Conservation (phyloP, 2,888 invertebrate genomes). For the Aspidiotus rigidus region DNA sequence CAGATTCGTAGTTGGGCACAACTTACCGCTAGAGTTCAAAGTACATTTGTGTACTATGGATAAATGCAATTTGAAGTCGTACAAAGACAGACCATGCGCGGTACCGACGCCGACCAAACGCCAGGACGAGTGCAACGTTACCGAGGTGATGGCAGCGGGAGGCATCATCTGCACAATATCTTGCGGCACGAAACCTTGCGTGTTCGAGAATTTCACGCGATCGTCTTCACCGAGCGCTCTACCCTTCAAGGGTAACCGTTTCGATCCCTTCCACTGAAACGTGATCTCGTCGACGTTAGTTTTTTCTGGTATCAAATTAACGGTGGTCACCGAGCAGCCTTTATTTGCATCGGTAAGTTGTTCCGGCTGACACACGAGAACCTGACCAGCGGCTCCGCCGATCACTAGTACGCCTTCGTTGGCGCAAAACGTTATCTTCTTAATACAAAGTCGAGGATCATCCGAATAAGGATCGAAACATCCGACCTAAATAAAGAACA, state of each 20-base stretch:
- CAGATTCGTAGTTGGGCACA: background rate
- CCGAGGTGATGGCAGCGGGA: conserved; percentile 85
- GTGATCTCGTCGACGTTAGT: conserved; percentile 62
- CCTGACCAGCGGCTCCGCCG: conserved; percentile 92
- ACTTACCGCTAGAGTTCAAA: conserved; percentile 77
- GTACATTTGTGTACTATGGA: conserved; percentile 85
- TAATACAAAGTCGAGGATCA: conserved; percentile 76
- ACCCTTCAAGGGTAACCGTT: conserved; percentile 61
- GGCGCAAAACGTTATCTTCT: conserved; percentile 75
- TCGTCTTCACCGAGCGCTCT: conserved; percentile 34
- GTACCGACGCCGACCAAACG: conserved; percentile 81
- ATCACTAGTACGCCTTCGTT: conserved; percentile 78
- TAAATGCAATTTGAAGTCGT: conserved; percentile 69
- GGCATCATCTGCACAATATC: conserved; percentile 80
- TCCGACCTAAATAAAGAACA: conserved; percentile 52
- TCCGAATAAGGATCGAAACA: conserved; percentile 96
- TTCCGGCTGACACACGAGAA: conserved; percentile 65
- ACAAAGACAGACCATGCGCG: conserved; percentile 85
- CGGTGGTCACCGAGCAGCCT: conserved; percentile 46
- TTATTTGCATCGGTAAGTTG: conserved; percentile 44
- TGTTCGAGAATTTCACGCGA: conserved; percentile 31
- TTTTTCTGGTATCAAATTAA: conserved; percentile 84
- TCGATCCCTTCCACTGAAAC: conserved; percentile 84
- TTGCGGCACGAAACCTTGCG: conserved; percentile 59
- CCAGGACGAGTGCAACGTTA: conserved; percentile 84